These are phyloP conservation scores for Lucilia cuprina DNA, from an alignment of 1,140 invertebrate species.

Conservation along the genomic window DNA sequence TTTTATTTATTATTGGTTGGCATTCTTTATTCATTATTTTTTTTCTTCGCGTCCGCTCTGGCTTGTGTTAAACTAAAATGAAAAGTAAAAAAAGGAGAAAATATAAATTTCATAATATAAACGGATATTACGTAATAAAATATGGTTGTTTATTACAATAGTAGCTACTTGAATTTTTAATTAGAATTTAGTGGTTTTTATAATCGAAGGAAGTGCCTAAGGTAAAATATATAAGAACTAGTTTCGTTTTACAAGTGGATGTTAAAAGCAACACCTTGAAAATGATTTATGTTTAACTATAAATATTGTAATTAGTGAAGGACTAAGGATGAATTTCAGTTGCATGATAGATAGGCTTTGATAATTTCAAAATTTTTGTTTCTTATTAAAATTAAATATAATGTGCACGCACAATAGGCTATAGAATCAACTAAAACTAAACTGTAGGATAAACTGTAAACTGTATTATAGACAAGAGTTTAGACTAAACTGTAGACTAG, in stretches of 20 bases:
- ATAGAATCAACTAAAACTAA: too few relatives aligned
- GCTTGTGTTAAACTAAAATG: not conserved
- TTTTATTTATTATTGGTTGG: not conserved
- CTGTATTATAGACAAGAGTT: too few relatives aligned
- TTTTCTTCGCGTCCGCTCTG: not conserved
- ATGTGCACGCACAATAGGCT: too few relatives aligned
- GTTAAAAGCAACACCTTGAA: not conserved
- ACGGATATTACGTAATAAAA: constrained; percentile 5
- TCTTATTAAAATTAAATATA: too few relatives aligned
- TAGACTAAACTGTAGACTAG: too few relatives aligned
- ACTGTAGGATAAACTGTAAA: too few relatives aligned
- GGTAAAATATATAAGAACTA: not conserved
- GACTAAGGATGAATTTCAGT: too few relatives aligned
- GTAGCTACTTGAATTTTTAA: not conserved
- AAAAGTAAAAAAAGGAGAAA: not conserved
- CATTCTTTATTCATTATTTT: too few relatives aligned
- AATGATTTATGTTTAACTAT: too few relatives aligned
- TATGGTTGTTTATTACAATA: not conserved
- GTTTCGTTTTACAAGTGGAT: not conserved
- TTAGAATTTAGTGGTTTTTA: not conserved
- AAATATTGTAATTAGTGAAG: too few relatives aligned
- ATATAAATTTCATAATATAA: not conserved
- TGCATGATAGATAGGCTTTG: too few relatives aligned
- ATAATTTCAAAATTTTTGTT: too few relatives aligned
- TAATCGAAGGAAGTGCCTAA: not conserved